A percentile compares a stretch with the other conserved stretches of the same genome.
These are phyloP conservation scores for Dromius quadrimaculatus DNA, from an alignment of 2,888 invertebrate species.

Conservation along the genomic window DNA sequence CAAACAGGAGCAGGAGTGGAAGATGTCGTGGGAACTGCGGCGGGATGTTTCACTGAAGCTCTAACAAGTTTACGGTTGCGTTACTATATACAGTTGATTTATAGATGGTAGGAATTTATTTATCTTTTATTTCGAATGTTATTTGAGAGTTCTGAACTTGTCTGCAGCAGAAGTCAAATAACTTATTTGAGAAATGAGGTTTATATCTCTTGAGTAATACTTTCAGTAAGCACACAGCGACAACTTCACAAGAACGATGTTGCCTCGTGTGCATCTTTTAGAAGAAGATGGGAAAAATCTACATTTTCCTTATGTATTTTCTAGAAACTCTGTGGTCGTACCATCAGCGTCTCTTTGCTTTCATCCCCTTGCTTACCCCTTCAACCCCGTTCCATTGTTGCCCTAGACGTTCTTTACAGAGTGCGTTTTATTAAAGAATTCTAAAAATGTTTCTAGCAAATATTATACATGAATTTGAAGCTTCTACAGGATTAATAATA, in stretches of 20 bases:
- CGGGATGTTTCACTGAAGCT: slow-evolving; percentile 21
- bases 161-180: no score
- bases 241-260: slow-evolving; percentile 17
- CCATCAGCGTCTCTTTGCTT: slow-evolving; percentile 20
- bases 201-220: no score
- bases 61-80: slow-evolving; percentile 32
- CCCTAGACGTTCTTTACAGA: slow-evolving; percentile 14
- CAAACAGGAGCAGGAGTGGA: slow-evolving; percentile 42
- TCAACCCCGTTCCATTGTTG: not conserved
- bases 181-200: no score
- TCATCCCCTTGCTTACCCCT: slow-evolving; percentile 1
- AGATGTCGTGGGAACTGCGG: slow-evolving; percentile 41
- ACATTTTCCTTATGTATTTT: slow-evolving; percentile 53
- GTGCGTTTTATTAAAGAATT: slow-evolving; percentile 48
- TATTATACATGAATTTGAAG: no score
- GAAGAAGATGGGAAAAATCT: slow-evolving; percentile 52
- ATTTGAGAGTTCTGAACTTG: no score
- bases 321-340: slow-evolving; percentile 37
- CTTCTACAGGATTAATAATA: no score
- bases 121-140: no score
- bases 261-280: slow-evolving; percentile 30
- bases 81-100: no score
- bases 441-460: slow-evolving; percentile 47
- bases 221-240: slow-evolving; percentile 5
- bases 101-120: no score